Evolutionary conservation across 1,140 invertebrate genomes (phyloP).

Genomic region (Cylas formicarius): DNA sequence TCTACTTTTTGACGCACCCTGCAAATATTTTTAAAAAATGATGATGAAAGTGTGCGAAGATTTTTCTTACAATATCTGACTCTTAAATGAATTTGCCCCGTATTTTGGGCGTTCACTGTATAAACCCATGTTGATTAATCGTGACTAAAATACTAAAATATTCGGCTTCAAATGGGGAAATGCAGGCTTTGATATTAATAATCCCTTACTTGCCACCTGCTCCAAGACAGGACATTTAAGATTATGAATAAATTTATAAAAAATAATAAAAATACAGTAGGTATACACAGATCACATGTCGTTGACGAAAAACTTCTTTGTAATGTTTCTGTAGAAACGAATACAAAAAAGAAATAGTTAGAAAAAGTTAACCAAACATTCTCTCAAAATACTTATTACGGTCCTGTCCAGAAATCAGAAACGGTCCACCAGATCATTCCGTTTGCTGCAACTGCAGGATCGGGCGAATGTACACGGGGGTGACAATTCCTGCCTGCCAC

Average conservation of each 20-base stretch:
- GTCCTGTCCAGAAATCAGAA: conserved; percentile 22
- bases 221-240: conserved; percentile 7
- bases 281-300: background rate
- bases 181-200: too few species aligned
- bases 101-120: too few species aligned
- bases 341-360: conserved; percentile 2
- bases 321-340: background rate
- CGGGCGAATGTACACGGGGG: conserved; percentile 19
- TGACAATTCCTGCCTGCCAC: background rate
- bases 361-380: background rate
- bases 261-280: background rate
- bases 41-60: too few species aligned
- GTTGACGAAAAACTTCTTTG: background rate
- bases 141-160: too few species aligned
- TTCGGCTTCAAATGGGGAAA: too few species aligned
- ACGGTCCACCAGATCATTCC: conserved; percentile 25
- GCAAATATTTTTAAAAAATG: too few species aligned
- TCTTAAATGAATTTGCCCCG: too few species aligned
- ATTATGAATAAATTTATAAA: conserved; percentile 9
- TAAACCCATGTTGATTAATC: too few species aligned
- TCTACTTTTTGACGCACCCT: too few species aligned
- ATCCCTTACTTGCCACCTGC: too few species aligned
- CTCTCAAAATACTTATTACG: conserved; percentile 8
- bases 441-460: conserved; percentile 9
- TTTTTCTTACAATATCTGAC: too few species aligned